Percentiles rank a stretch among this genome's conserved stretches.
Evolutionary conservation across 2,888 invertebrate genomes (phyloP).

Genomic region (Chorisops tibialis): DNA sequence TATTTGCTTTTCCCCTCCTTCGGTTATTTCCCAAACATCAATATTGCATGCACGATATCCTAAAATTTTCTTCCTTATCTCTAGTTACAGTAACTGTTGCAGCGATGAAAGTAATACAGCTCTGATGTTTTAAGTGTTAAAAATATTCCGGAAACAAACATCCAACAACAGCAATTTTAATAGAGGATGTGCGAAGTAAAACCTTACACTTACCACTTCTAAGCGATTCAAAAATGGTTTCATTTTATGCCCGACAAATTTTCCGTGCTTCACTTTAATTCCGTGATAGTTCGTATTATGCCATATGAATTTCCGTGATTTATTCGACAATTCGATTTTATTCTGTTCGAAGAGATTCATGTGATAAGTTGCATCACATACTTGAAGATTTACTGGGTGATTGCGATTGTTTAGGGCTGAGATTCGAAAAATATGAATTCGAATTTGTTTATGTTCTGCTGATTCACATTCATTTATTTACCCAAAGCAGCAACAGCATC

Average conservation of each 20-base stretch:
- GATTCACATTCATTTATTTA: no score
- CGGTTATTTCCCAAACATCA: no score
- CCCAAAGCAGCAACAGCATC: slow-evolving; percentile 43
- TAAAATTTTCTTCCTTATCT: no score
- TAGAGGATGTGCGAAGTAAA: no score
- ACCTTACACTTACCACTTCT: slow-evolving; percentile 39
- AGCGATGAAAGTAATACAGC: no score
- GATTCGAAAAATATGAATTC: neutral
- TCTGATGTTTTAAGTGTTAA: no score
- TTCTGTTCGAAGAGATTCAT: slow-evolving; percentile 44
- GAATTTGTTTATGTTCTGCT: no score
- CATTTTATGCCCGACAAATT: slow-evolving; percentile 34
- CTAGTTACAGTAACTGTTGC: no score
- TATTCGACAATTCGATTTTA: slow-evolving; percentile 40
- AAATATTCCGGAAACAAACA: no score
- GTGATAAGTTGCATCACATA: slow-evolving; percentile 47
- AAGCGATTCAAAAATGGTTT: slow-evolving; percentile 40
- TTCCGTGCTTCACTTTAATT: neutral
- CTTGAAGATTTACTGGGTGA: slow-evolving; percentile 44
- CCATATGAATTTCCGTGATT: slow-evolving; percentile 33
- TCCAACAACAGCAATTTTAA: no score
- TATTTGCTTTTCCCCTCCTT: no score
- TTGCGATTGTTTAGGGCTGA: slow-evolving; percentile 36
- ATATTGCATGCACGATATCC: no score
- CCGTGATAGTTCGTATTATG: slow-evolving; percentile 4